phyloP scores from a whole-genome alignment of 1,140 invertebrate species.

The Melipona quadrifasciata region DNA sequence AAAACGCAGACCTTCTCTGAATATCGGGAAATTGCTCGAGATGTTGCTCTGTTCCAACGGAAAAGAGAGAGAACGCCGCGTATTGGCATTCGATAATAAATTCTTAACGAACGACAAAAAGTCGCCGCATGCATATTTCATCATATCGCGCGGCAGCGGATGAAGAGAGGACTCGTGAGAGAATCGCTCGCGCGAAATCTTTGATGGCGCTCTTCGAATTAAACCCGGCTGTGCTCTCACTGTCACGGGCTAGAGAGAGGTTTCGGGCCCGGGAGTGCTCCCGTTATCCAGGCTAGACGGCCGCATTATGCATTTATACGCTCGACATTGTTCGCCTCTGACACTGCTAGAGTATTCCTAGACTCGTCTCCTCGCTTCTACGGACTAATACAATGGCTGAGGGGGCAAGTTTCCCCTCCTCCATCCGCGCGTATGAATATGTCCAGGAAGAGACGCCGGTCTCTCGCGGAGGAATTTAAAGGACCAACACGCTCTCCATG shows the following conservation, averaged over 20 bases:
- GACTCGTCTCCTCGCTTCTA: constrained; percentile 5
- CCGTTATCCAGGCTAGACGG: constrained; percentile 17
- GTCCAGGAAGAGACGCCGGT: neutral
- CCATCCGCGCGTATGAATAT: neutral
- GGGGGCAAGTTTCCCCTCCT: too few relatives aligned
- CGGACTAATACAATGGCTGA: constrained; percentile 16
- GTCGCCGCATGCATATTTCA: neutral
- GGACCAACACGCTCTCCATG: neutral
- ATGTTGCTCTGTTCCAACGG: neutral
- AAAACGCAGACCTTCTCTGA: too few relatives aligned
- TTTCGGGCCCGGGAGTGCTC: neutral
- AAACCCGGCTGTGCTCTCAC: constrained; percentile 11
- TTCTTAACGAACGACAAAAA: neutral
- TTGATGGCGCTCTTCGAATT: constrained; percentile 15
- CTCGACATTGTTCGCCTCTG: constrained; percentile 40
- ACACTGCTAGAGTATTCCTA: constrained; percentile 46
- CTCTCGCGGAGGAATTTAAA: neutral
- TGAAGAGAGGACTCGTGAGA: neutral
- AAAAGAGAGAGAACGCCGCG: too few relatives aligned
- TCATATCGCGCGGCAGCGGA: neutral
- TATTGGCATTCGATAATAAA: neutral
- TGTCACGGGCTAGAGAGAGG: constrained; percentile 18
- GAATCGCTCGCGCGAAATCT: constrained; percentile 11
- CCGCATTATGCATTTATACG: constrained; percentile 43
- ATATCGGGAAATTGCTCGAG: too few relatives aligned